These are phyloP conservation scores for Drosophila funebris DNA, from an alignment of 1,140 invertebrate genomes.

Conservation along the genomic window DNA sequence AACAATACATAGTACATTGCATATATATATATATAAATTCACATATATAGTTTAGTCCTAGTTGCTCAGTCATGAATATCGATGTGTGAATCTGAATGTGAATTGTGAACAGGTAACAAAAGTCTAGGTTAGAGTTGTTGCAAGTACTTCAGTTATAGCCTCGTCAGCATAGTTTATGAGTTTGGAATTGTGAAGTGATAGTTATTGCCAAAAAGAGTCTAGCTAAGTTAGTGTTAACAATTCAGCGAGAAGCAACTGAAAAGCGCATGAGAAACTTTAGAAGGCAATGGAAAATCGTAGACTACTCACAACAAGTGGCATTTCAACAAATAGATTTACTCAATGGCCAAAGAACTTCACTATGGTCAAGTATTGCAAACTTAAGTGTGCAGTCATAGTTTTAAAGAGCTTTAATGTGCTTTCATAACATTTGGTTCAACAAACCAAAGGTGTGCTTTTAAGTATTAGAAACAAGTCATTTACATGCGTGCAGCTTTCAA, in stretches of 20 bases:
- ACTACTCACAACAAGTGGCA: background rate
- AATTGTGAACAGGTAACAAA: background rate
- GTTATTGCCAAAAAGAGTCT: background rate
- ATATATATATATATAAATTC: background rate
- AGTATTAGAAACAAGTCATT: no score
- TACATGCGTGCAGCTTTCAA: no score
- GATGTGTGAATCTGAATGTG: constrained; percentile 20
- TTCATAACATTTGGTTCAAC: background rate
- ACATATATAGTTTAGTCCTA: constrained; percentile 4
- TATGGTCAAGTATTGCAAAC: no score
- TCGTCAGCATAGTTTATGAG: background rate
- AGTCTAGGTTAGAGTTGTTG: background rate
- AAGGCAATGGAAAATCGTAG: background rate
- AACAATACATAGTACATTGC: constrained; percentile 14
- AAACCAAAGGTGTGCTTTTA: no score
- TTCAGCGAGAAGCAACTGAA: background rate
- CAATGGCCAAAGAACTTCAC: background rate
- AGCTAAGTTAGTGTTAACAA: background rate
- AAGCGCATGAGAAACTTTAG: background rate
- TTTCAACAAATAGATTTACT: background rate
- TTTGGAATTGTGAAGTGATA: background rate
- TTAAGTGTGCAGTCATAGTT: no score
- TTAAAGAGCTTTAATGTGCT: background rate
- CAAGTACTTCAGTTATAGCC: background rate
- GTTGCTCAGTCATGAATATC: constrained; percentile 27